A percentile compares a stretch with the other conserved stretches of the same genome.
Conservation (phyloP, 2,888 invertebrate species). For the Calliopum simillimum region DNA sequence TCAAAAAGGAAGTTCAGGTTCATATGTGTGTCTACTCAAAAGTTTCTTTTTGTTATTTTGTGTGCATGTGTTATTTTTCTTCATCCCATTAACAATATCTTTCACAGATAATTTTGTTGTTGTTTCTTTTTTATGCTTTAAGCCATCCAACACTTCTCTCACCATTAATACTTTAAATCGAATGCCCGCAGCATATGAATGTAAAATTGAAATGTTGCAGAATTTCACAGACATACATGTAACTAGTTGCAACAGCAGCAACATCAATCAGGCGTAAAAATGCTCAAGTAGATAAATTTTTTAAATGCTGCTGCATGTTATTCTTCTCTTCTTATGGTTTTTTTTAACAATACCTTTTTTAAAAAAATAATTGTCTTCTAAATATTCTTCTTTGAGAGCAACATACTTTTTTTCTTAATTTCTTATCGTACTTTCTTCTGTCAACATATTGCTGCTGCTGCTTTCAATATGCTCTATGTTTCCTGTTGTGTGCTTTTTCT, state of each 20-base stretch:
- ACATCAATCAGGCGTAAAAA: constrained; percentile 20
- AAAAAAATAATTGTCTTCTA: neutral
- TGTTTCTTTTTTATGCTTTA: too few relatives aligned
- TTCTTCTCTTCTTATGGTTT: too few relatives aligned
- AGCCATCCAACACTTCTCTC: neutral
- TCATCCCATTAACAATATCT: too few relatives aligned
- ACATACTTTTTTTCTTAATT: neutral
- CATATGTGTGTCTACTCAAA: too few relatives aligned
- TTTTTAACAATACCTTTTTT: neutral
- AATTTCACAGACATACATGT: constrained; percentile 13
- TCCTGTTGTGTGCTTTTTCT: neutral
- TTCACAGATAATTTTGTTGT: too few relatives aligned
- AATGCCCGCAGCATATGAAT: constrained; percentile 29
- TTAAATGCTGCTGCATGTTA: neutral
- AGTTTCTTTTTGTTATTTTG: too few relatives aligned
- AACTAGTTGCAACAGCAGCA: constrained; percentile 10
- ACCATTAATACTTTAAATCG: neutral
- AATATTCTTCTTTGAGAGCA: neutral
- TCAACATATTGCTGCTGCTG: constrained; percentile 8
- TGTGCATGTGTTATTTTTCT: too few relatives aligned
- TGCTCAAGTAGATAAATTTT: constrained; percentile 47
- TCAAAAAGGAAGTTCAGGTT: too few relatives aligned
- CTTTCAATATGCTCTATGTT: constrained; percentile 14
- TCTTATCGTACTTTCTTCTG: neutral
- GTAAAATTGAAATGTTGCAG: constrained; percentile 14